Conservation (phyloP, 2,797 vertebrate species). For the Tokudaia muenninki region DNA sequence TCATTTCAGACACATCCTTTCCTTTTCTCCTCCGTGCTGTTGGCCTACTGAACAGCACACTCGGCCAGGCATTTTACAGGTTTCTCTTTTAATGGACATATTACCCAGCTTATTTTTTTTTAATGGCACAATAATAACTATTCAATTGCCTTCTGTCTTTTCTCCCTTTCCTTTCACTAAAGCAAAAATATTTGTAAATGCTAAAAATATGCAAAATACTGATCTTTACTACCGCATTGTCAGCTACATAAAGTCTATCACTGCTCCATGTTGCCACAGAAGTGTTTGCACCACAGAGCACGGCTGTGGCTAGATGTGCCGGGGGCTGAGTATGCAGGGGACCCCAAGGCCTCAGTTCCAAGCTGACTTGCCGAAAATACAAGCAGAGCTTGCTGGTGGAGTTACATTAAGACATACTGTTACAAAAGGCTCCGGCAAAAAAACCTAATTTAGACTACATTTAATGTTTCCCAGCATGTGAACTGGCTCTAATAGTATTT, state of each 20-base stretch:
- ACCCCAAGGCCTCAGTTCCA: constrained; percentile 21
- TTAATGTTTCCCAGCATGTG: constrained; percentile 66
- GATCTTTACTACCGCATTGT: constrained; percentile 79
- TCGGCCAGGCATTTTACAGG: constrained; percentile 71
- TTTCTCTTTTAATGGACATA: constrained; percentile 76
- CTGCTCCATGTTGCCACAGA: constrained; percentile 25
- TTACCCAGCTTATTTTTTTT: constrained; percentile 72
- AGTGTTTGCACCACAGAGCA: constrained; percentile 23
- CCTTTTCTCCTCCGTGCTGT: constrained; percentile 70
- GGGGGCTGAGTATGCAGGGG: constrained; percentile 22
- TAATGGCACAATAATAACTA: constrained; percentile 80
- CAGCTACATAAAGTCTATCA: constrained; percentile 62
- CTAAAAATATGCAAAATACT: constrained; percentile 84
- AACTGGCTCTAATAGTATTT: constrained; percentile 58
- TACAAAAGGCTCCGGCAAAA: constrained; percentile 56
- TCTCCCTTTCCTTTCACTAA: constrained; percentile 78
- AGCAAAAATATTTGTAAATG: constrained; percentile 80
- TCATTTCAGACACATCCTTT: constrained; percentile 76
- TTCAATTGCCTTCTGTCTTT: constrained; percentile 69
- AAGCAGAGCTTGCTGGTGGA: constrained; percentile 57
- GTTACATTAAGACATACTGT: constrained; percentile 46
- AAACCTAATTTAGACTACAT: constrained; percentile 36
- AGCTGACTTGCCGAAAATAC: not conserved
- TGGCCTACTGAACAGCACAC: constrained; percentile 72
- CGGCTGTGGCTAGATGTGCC: constrained; percentile 31